Base-by-base conservation (phyloP, 2,888 invertebrate species). In the Chelonus formosanus region DNA sequence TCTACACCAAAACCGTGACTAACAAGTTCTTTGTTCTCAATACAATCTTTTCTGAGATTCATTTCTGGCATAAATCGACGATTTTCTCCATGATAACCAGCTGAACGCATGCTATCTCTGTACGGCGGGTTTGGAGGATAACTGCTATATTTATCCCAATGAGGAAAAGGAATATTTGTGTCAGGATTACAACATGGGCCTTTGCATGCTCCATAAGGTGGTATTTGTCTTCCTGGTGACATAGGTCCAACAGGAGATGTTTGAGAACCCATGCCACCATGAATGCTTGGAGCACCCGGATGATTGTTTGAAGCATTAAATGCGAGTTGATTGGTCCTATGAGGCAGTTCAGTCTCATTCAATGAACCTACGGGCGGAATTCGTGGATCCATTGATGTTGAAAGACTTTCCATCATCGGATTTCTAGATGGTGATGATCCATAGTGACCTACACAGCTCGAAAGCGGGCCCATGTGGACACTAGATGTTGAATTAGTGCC, bases 141-240 rank as follows among this genome's bases (percentile, higher is more conserved):
- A 5, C 74, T 71, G 7, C 73, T 71, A 55, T 72, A 81, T 62
- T 79, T 78, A 7, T 79, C 80, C 80, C 80, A 80, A n/a, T 75
- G 74, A 34, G 78, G 81, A 62, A 81, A 81, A 45, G 68, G 67
- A 52, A 78, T 68, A 43, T 73, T 79, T 4, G 76, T 65, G 48
- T 79, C 80, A 2, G 76, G 73, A 67, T 78, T 77, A 58, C 83
- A 83, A 47, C 84, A 84, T 3, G 76, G 69, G n/a, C 76, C 81
- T 58, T 83, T 83, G 45, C 84, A 84, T 3, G 80, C 67, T 4
- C 72, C 67, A 55, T 71, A 74, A 43, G 71, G 70, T 3, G 71
- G 60, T 3, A 70, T 72, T 61, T 76, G 73, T 52, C 80, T 75
- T 10, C 68, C 73, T 3, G 76, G 71, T 5, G 73, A 70, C 52